Conservation (phyloP, 2,888 invertebrate genomes). For the Eristalis tenax region DNA sequence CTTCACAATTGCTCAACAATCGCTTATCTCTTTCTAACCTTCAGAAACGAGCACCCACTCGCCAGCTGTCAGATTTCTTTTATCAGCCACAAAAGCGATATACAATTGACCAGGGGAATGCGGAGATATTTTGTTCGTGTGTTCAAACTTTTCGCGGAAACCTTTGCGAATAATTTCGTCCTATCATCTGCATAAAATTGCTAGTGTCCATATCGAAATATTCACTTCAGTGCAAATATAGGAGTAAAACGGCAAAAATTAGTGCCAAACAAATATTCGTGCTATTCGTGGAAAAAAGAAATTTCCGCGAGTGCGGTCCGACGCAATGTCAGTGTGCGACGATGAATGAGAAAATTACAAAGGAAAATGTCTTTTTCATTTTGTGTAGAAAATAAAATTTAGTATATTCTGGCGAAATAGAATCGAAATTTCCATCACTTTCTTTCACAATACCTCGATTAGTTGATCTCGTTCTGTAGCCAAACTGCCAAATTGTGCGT, state of each 20-base stretch:
- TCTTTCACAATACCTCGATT: neutral
- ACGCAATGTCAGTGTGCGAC: constrained; percentile 59
- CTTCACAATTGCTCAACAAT: neutral
- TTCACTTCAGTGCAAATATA: neutral
- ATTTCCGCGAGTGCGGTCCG: constrained; percentile 56
- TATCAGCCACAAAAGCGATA: constrained; percentile 64
- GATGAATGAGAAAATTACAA: constrained; percentile 59
- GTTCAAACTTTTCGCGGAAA: constrained; percentile 31
- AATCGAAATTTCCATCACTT: constrained; percentile 10
- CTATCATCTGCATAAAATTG: neutral
- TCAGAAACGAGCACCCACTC: constrained; percentile 29
- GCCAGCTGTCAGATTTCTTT: constrained; percentile 60
- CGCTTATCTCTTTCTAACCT: constrained; percentile 21
- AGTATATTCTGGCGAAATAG: constrained; percentile 2
- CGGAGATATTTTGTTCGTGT: constrained; percentile 35
- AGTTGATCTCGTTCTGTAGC: neutral
- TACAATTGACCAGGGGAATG: constrained; percentile 46
- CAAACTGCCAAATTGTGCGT: constrained; percentile 4
- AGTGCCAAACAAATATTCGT: neutral
- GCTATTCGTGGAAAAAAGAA: constrained; percentile 23
- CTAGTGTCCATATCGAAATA: neutral
- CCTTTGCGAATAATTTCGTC: neutral
- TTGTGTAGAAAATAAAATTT: constrained; percentile 9
- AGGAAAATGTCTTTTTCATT: constrained; percentile 21
- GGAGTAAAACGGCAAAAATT: neutral